Evolutionary conservation across 2,888 invertebrate genomes (phyloP).

Genomic region (Andrena bucephala): DNA sequence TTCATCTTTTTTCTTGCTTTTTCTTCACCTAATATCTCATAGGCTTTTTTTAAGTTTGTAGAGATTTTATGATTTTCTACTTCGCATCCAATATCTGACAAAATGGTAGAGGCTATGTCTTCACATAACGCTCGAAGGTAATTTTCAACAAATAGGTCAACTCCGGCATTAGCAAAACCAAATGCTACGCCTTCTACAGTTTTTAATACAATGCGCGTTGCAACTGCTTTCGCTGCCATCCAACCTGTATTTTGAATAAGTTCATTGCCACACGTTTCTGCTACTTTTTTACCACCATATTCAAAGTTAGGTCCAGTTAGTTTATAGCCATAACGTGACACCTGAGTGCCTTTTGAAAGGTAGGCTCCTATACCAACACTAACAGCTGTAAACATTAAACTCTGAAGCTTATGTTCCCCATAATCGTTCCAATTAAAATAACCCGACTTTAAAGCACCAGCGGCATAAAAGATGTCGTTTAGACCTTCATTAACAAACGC

Average conservation of each 20-base stretch:
- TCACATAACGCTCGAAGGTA: conserved; percentile 5
- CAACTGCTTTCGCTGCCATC: conserved; percentile 2
- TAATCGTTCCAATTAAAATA: conserved; percentile 30
- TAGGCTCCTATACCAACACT: conserved; percentile 1
- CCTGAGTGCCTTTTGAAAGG: conserved; percentile 9
- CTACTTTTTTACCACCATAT: background rate
- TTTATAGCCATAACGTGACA: conserved; percentile 18
- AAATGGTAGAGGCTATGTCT: conserved; percentile 11
- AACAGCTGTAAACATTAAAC: conserved; percentile 2
- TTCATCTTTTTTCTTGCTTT: background rate
- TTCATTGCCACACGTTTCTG: conserved; percentile 1
- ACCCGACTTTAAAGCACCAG: conserved; percentile 21
- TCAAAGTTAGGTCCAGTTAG: conserved; percentile 1
- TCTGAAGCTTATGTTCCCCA: conserved; percentile 12
- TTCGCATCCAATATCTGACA: background rate
- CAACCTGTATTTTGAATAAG: background rate
- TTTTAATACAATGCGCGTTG: conserved; percentile 10
- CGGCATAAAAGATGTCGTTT: conserved; percentile 70
- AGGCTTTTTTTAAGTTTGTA: background rate
- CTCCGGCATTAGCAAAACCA: background rate
- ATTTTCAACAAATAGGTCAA: conserved; percentile 18
- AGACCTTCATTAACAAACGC: conserved; percentile 70
- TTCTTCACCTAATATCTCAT: conserved; percentile 11
- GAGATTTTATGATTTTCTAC: conserved; percentile 1
- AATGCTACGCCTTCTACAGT: conserved; percentile 4